Conservation (phyloP, 2,888 invertebrate species). For the Liopterus haemorrhoidalis region DNA sequence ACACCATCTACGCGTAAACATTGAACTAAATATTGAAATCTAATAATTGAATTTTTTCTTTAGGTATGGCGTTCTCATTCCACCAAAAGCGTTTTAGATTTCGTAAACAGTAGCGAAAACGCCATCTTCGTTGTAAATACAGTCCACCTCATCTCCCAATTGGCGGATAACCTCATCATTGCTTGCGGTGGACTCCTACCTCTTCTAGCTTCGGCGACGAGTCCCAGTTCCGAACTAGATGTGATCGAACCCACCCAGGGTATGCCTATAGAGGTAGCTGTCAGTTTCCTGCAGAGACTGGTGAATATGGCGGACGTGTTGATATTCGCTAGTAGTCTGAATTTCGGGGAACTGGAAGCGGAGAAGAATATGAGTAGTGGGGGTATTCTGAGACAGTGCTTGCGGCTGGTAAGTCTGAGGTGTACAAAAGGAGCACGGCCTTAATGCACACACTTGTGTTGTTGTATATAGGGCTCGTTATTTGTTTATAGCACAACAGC, state of each 20-base stretch:
- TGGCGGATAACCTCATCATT: slow-evolving; percentile 97
- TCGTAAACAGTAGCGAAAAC: slow-evolving; percentile 97
- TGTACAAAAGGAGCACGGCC: no score
- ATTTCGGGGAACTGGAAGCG: slow-evolving; percentile 95
- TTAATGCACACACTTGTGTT: not conserved
- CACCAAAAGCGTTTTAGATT: slow-evolving; percentile 93
- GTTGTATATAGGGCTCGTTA: slow-evolving; percentile 17
- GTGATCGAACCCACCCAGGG: slow-evolving; percentile 98
- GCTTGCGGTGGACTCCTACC: slow-evolving; percentile 97
- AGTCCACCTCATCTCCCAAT: slow-evolving; percentile 96
- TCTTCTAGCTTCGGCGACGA: slow-evolving; percentile 92
- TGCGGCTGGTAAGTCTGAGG: slow-evolving; percentile 70
- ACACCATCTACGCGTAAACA: no score
- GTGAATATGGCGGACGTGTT: slow-evolving; percentile 98
- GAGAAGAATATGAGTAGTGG: slow-evolving; percentile 99
- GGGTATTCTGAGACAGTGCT: slow-evolving; percentile 94
- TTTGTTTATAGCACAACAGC: not conserved
- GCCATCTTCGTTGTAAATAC: slow-evolving; percentile 99
- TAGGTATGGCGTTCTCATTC: slow-evolving; percentile 86
- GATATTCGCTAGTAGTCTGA: slow-evolving; percentile 95
- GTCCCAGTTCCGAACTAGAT: slow-evolving; percentile 69
- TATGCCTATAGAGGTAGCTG: slow-evolving; percentile 96
- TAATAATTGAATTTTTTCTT: slow-evolving; percentile 34
- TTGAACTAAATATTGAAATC: not conserved
- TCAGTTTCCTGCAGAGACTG: slow-evolving; percentile 94